phyloP scores from a whole-genome alignment of 2,113 vertebrate genomes.

The Salvelinus namaycush region DNA sequence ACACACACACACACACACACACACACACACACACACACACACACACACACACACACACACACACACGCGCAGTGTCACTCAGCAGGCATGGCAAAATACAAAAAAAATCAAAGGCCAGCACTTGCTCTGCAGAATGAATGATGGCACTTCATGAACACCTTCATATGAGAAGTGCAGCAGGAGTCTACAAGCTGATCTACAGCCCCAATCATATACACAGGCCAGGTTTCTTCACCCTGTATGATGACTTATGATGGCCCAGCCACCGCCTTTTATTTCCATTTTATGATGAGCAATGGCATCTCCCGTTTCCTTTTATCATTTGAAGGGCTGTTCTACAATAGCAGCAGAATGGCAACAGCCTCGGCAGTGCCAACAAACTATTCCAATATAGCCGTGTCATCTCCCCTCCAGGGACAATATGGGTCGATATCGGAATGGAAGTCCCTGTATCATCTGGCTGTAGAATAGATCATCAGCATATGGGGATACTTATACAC shows the following conservation, averaged over 20 bases:
- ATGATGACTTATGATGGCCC: constrained; percentile 1
- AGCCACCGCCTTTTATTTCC: not conserved
- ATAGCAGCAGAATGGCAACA: not conserved
- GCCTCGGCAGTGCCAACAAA: not conserved
- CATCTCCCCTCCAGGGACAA: not conserved
- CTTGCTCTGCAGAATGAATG: not conserved
- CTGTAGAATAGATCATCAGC: not conserved
- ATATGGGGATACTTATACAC: not conserved
- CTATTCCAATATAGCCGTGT: not conserved
- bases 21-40: constrained; percentile 9
- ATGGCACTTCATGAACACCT: not conserved
- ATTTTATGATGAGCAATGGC: not conserved
- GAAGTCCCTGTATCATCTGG: not conserved
- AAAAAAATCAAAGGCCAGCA: not conserved
- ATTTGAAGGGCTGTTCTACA: not conserved
- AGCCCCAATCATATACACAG: not conserved
- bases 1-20: not conserved
- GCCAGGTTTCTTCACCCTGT: not conserved
- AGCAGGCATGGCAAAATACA: not conserved
- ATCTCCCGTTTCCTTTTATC: not conserved
- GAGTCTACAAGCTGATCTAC: not conserved
- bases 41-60: not conserved
- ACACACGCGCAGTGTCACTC: constrained; percentile 13
- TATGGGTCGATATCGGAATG: not conserved
- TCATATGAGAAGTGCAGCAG: not conserved